A percentile compares a stretch with the other conserved stretches of the same genome.
Conservation (phyloP, 1,140 invertebrate genomes). For the Lordiphosa clarofinis region DNA sequence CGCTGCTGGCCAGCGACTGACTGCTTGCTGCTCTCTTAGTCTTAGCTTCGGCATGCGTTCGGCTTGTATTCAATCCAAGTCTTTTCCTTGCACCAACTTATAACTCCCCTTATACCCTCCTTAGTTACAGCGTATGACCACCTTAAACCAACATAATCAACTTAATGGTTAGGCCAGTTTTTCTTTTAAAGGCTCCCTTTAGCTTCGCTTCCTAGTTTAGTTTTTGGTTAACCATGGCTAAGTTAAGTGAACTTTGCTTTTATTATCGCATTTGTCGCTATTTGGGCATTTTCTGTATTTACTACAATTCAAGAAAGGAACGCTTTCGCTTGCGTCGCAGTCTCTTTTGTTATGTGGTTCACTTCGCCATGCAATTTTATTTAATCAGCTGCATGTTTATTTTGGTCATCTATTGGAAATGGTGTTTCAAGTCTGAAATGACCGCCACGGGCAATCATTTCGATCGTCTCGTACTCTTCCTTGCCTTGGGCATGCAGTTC, state of each 20-base stretch:
- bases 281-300: slow-evolving; percentile 59
- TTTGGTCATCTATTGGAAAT: slow-evolving; percentile 36
- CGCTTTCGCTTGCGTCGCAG: slow-evolving; percentile 39
- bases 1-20: too few species aligned
- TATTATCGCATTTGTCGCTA: slow-evolving; percentile 57
- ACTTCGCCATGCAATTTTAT: slow-evolving; percentile 41
- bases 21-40: too few species aligned
- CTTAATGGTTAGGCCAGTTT: not conserved
- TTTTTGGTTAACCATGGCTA: slow-evolving; percentile 21
- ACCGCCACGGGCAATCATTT: slow-evolving; percentile 57
- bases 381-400: slow-evolving; percentile 33
- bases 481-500: slow-evolving; percentile 42
- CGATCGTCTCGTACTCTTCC: slow-evolving; percentile 46
- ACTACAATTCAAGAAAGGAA: slow-evolving; percentile 33
- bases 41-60: too few species aligned
- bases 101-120: too few species aligned
- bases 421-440: slow-evolving; percentile 34
- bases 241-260: slow-evolving; percentile 33
- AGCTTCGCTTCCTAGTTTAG: not conserved
- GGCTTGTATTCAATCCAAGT: too few species aligned
- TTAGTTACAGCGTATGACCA: not conserved
- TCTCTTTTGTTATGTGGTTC: slow-evolving; percentile 48
- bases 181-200: slow-evolving; percentile 1
- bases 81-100: too few species aligned
- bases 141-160: slow-evolving; percentile 18